Percentiles rank a stretch among this genome's conserved stretches.
Conservation (phyloP, 1,140 invertebrate species). For the Tetramorium parvispinum region DNA sequence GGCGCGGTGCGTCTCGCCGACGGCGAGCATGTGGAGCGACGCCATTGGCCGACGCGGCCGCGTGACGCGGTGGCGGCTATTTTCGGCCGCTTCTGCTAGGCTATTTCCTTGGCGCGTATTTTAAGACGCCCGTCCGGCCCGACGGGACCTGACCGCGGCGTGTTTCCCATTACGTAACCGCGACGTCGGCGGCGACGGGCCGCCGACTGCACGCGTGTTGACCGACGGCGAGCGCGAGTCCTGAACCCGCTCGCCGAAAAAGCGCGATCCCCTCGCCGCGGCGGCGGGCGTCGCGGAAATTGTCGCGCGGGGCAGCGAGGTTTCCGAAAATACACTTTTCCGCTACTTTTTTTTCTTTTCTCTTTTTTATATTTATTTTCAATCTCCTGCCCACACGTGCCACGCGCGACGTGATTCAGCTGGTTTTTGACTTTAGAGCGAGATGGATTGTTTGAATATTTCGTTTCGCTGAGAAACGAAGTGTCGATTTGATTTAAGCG, state of each 20-base stretch:
- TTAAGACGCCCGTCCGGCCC: constrained; percentile 82
- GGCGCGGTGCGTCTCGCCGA: constrained; percentile 18
- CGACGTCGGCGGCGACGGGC: constrained; percentile 55
- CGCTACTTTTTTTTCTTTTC: not conserved
- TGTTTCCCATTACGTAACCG: constrained; percentile 70
- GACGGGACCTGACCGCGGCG: constrained; percentile 69
- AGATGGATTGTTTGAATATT: not conserved
- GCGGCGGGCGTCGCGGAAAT: not conserved
- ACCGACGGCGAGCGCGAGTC: constrained; percentile 76
- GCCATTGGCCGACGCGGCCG: constrained; percentile 78
- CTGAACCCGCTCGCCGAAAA: not conserved
- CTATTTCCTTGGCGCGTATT: constrained; percentile 86
- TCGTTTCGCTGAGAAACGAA: not conserved
- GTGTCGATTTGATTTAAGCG: not conserved
- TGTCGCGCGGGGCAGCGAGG: not conserved
- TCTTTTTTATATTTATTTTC: not conserved
- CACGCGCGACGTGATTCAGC: not conserved
- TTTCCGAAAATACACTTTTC: not conserved
- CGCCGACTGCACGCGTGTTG: constrained; percentile 79
- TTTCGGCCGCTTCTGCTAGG: constrained; percentile 81
- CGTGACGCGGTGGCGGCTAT: constrained; percentile 80
- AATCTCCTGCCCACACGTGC: constrained; percentile 2
- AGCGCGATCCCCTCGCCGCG: not conserved
- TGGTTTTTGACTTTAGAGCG: not conserved
- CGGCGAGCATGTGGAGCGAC: constrained; percentile 83